A percentile compares a stretch with the other conserved stretches of the same genome.
phyloP scores from a whole-genome alignment of 2,113 vertebrate genomes.

The Neotoma lepida region DNA sequence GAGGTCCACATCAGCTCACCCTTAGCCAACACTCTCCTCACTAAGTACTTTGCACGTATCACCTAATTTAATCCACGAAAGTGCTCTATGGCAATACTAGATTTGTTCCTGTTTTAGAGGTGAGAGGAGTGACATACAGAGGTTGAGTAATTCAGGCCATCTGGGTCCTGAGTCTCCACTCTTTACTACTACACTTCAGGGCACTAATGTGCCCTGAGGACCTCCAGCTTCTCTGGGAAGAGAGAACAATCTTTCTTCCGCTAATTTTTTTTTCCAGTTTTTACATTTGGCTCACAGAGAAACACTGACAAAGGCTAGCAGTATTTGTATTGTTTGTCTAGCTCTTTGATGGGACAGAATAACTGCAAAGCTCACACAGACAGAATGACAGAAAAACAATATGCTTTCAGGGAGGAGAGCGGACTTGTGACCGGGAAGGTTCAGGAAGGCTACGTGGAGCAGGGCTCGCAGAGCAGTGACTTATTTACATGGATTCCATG shows the following conservation, averaged over 20 bases:
- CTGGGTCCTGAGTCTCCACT: not conserved
- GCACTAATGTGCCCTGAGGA: fast-evolving
- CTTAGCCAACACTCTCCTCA: not conserved
- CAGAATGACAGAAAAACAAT: not conserved
- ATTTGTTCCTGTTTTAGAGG: not conserved
- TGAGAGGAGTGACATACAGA: not conserved
- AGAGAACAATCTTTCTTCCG: not conserved
- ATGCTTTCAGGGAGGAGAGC: not conserved
- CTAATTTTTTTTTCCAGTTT: not conserved
- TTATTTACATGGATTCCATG: not conserved
- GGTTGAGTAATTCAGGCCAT: not conserved
- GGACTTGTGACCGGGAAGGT: not conserved
- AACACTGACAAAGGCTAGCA: not conserved
- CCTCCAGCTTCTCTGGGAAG: not conserved
- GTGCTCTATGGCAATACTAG: not conserved
- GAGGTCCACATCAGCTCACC: no score
- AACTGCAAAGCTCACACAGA: not conserved
- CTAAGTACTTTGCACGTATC: not conserved
- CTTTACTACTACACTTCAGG: not conserved
- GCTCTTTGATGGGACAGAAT: not conserved
- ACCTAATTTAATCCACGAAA: not conserved
- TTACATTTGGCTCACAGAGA: not conserved
- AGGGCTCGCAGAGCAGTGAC: no score
- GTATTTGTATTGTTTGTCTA: not conserved
- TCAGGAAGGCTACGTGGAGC: not conserved